A percentile compares a stretch with the other conserved stretches of the same genome.
Conservation (phyloP, 1,140 invertebrate genomes). For the Halesus radiatus region DNA sequence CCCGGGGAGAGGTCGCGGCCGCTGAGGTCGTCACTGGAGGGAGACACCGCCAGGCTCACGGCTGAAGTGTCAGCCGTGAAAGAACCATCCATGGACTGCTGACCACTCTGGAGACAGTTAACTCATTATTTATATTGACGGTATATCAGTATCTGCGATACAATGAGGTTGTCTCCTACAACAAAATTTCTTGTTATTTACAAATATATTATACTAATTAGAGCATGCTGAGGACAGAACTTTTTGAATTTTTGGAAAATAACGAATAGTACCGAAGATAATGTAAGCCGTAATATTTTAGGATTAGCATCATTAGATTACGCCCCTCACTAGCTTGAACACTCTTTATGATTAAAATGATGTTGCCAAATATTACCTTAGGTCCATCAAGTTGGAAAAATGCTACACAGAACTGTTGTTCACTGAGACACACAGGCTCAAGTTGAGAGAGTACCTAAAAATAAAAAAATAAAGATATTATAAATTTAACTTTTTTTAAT, state of each 20-base stretch:
- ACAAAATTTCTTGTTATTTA: too few species aligned
- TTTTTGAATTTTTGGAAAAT: too few species aligned
- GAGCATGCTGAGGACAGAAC: too few species aligned
- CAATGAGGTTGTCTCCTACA: too few species aligned
- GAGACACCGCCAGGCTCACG: conserved; percentile 48
- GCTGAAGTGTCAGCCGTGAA: conserved; percentile 53
- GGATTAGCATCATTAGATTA: too few species aligned
- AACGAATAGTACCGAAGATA: too few species aligned
- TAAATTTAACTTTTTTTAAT: too few species aligned
- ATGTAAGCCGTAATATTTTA: too few species aligned
- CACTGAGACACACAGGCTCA: conserved; percentile 92
- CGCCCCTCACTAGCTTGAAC: too few species aligned
- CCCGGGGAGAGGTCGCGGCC: conserved; percentile 54
- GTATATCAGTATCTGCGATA: too few species aligned
- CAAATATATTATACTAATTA: too few species aligned
- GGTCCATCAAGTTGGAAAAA: conserved; percentile 89
- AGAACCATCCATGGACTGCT: conserved; percentile 56
- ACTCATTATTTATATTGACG: not conserved
- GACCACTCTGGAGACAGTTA: conserved; percentile 44
- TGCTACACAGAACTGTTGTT: conserved; percentile 95
- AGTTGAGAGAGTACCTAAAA: conserved; percentile 87
- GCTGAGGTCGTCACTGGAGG: conserved; percentile 54
- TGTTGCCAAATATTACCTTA: conserved; percentile 44
- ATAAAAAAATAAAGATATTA: conserved; percentile 26
- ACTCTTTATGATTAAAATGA: too few species aligned